Percentiles rank a stretch among this genome's conserved stretches.
Conservation (phyloP, 2,113 vertebrate genomes). For the Syngnathus floridae region DNA sequence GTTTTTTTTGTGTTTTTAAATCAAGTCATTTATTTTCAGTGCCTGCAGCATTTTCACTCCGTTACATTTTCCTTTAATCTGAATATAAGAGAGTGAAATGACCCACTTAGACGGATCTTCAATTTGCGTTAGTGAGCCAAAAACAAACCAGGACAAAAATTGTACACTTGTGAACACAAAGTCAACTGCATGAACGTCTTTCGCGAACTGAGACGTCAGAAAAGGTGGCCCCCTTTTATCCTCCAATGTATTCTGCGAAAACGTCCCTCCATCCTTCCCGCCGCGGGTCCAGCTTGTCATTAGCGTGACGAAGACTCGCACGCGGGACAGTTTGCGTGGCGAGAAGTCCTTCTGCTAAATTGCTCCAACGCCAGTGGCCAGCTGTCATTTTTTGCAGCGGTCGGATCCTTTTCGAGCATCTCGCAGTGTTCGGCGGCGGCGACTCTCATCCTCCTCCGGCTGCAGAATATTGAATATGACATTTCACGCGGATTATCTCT, state of each 20-base stretch:
- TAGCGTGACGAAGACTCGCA: slow-evolving; percentile 21
- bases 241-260: slow-evolving; percentile 17
- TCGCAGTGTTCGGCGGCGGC: no score
- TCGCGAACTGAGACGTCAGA: slow-evolving; percentile 26
- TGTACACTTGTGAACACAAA: not conserved
- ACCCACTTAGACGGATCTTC: not conserved
- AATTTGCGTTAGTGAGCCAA: not conserved
- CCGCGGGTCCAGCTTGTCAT: slow-evolving; percentile 4
- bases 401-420: no score
- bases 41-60: no score
- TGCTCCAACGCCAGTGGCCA: no score
- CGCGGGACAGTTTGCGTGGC: no score
- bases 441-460: slow-evolving; percentile 10
- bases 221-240: slow-evolving; percentile 39
- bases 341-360: not conserved
- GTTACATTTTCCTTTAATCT: not conserved
- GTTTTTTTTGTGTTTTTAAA: no score
- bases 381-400: no score
- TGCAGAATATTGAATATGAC: slow-evolving; percentile 14
- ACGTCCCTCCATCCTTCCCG: slow-evolving; percentile 26
- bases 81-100: not conserved
- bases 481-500: slow-evolving; percentile 5
- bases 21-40: no score
- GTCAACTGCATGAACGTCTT: not conserved
- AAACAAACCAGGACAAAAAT: not conserved